Base-by-base conservation (phyloP, 2,113 vertebrate genomes). In the Tyrannus savana region DNA sequence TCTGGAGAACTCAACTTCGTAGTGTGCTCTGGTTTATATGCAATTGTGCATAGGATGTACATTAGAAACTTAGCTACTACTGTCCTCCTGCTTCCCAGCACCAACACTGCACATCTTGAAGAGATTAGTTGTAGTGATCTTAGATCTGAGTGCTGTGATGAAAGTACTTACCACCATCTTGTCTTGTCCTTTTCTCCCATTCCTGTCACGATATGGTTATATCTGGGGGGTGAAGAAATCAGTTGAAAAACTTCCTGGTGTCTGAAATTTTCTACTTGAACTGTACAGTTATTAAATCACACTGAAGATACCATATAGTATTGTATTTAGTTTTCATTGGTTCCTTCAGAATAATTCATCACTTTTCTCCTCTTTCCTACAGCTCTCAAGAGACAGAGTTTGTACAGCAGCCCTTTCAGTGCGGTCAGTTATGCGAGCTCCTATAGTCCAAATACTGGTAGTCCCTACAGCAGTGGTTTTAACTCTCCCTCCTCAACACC, bases 401-500 rank as follows among this genome's bases (percentile, higher is more conserved):
- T 99, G 68, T 99, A 99, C 91, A 98, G 98, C 94, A 99, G 98
- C 73, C 98, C 99, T 33, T 99, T 99, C 97, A 98, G 97, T 87
- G 98, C 98, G 0, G 76, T 98, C 97, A 97, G 97, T 95, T 99
- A 99, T 0, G 87, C 98, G 13, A 99, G 98, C 94, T 98, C 99
- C 9, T 99, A 99, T 49, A 99, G 99, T 96, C 98, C 99, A 84
- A 99, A 98, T 89, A 96, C 99, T 21, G 98, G 98, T 78, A 99
- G 99, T 72, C 99, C 99, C 10, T 99, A 99, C 90, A 99, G 98
- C 97, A 99, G 99, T 81, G 99, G 99, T 93, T 99, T 99, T 96
- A 99, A 99, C 97, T 99, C 99, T 77, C 99, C 99, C 49, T 99
- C 98, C 82, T 99, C 99, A 81, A 99, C 99, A 73, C 99, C 99